These are phyloP conservation scores for Carassius auratus DNA, from an alignment of 2,113 vertebrate genomes.

Conservation along the genomic window DNA sequence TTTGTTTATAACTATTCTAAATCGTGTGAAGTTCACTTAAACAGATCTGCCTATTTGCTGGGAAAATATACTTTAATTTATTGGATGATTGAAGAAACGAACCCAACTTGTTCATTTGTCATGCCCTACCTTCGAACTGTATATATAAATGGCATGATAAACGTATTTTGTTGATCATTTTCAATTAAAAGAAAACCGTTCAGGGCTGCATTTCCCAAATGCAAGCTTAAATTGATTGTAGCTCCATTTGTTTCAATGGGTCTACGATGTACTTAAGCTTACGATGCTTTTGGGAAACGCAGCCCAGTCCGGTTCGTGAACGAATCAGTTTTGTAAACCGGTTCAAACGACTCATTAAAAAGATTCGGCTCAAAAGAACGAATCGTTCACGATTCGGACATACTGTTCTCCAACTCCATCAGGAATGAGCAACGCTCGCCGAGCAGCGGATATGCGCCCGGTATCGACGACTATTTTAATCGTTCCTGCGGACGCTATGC, in stretches of 20 bases:
- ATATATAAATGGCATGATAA: not conserved
- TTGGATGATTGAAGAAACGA: not conserved
- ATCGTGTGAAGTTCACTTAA: not conserved
- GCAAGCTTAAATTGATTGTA: too few species aligned
- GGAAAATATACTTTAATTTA: not conserved
- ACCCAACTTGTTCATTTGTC: not conserved
- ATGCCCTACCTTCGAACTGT: not conserved
- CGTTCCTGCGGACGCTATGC: not conserved
- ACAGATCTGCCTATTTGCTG: not conserved
- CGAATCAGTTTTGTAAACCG: not conserved
- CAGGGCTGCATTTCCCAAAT: not conserved
- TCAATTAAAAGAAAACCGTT: not conserved
- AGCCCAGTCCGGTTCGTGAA: not conserved
- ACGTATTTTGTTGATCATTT: not conserved
- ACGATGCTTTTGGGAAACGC: too few species aligned
- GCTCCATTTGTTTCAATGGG: too few species aligned
- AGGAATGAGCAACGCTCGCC: conserved; percentile 52
- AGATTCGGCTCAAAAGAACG: not conserved
- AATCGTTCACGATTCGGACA: not conserved
- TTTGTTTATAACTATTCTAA: not conserved
- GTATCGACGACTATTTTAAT: not conserved
- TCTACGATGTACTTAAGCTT: too few species aligned
- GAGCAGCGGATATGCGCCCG: conserved; percentile 43
- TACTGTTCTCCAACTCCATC: conserved; percentile 4
- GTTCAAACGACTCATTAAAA: not conserved